Evolutionary conservation across 2,113 vertebrate genomes (phyloP).

Genomic region (Nannobrachium achirus): DNA sequence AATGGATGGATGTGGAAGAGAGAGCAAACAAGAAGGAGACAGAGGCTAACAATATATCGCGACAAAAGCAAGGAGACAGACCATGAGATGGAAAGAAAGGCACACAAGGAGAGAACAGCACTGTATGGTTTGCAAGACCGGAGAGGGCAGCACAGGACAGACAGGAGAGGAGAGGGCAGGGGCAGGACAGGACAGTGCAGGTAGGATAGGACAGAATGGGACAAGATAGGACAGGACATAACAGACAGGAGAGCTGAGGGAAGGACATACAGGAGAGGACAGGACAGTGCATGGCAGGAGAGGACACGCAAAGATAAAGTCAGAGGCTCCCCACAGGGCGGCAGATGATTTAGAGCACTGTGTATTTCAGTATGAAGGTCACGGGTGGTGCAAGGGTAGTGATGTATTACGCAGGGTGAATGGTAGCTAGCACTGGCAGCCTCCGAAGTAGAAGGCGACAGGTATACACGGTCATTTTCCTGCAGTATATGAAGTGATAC

Average conservation of each 20-base stretch:
- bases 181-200: too few relatives aligned
- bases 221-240: not conserved
- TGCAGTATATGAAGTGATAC: not conserved
- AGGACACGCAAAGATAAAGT: constrained; percentile 15
- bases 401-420: constrained; percentile 6
- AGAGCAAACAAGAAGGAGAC: too few relatives aligned
- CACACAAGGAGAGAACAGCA: constrained; percentile 11
- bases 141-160: constrained; percentile 12
- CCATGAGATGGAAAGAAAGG: not conserved
- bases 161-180: constrained; percentile 33
- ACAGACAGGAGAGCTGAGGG: not conserved
- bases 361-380: constrained; percentile 40
- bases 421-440: not conserved
- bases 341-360: constrained; percentile 30
- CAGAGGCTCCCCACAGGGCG: constrained; percentile 31
- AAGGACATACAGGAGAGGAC: not conserved
- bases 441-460: not conserved
- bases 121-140: constrained; percentile 25
- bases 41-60: not conserved
- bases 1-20: not conserved
- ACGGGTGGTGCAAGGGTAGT: constrained; percentile 25
- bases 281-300: not conserved
- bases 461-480: not conserved
- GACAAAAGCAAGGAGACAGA: not conserved
- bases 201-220: not conserved